Evolutionary conservation across 2,797 vertebrate species (phyloP).

Genomic region (Hylomyscus alleni): DNA sequence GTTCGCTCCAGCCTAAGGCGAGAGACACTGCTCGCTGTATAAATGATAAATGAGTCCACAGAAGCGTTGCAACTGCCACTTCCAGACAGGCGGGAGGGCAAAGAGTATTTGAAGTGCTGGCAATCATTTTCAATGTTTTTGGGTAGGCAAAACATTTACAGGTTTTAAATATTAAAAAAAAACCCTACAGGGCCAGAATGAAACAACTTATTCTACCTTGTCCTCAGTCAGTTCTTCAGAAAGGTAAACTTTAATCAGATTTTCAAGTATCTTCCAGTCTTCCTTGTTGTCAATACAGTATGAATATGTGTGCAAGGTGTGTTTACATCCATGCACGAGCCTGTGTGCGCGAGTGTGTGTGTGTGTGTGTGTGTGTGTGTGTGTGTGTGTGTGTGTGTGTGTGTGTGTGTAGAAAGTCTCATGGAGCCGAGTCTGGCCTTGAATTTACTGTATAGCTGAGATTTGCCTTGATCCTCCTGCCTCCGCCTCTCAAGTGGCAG

Average conservation of each 20-base stretch:
- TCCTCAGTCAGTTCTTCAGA: not conserved
- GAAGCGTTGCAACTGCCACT: not conserved
- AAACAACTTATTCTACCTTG: not conserved
- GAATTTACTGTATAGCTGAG: not conserved
- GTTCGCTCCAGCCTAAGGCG: not conserved
- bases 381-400: not conserved
- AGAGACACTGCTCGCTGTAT: not conserved
- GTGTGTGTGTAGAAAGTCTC: not conserved
- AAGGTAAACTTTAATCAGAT: not conserved
- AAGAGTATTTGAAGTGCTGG: not conserved
- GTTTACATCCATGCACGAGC: too few relatives aligned
- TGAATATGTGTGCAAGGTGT: not conserved
- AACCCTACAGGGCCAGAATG: not conserved
- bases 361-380: not conserved
- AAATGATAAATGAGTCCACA: conserved; percentile 31
- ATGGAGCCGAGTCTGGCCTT: not conserved
- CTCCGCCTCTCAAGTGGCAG: not conserved
- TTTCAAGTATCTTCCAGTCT: not conserved
- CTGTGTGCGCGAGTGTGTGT: not conserved
- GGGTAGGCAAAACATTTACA: conserved; percentile 39
- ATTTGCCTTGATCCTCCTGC: not conserved
- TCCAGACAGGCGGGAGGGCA: not conserved
- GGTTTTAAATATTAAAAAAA: conserved; percentile 22
- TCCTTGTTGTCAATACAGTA: conserved; percentile 33
- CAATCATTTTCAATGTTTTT: not conserved